phyloP scores from a whole-genome alignment of 2,888 invertebrate species.

The Pyrrhia umbra region DNA sequence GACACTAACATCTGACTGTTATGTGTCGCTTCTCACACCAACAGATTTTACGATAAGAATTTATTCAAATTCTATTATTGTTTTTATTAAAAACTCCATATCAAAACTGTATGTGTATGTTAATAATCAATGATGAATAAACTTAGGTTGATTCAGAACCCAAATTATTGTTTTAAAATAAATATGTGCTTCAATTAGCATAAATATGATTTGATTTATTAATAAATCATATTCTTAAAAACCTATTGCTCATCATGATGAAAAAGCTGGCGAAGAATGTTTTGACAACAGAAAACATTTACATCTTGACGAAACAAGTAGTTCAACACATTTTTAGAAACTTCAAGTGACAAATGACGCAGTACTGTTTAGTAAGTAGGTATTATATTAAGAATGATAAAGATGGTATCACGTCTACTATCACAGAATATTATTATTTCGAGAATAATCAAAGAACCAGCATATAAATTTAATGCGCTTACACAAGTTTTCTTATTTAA shows the following conservation, averaged over 20 bases:
- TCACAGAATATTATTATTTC: constrained; percentile 89
- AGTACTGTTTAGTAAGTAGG: constrained; percentile 64
- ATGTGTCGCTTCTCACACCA: constrained; percentile 33
- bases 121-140: constrained; percentile 34
- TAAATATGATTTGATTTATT: constrained; percentile 16
- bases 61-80: constrained; percentile 42
- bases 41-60: constrained; percentile 44
- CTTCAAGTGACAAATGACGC: constrained; percentile 78
- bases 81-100: constrained; percentile 46
- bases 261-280: constrained; percentile 45
- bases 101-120: constrained; percentile 54
- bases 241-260: constrained; percentile 31
- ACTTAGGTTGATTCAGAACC: constrained; percentile 21
- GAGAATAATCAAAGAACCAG: constrained; percentile 77
- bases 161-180: constrained; percentile 13
- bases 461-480: constrained; percentile 75
- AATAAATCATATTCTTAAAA: constrained; percentile 24
- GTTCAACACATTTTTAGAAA: constrained; percentile 45
- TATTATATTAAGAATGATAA: constrained; percentile 69
- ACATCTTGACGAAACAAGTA: constrained; percentile 31
- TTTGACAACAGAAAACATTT: constrained; percentile 32
- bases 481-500: constrained; percentile 69
- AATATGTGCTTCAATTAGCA: constrained; percentile 4
- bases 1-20: constrained; percentile 55
- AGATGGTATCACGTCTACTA: constrained; percentile 89